A percentile compares a stretch with the other conserved stretches of the same genome.
Conservation (phyloP, 2,113 vertebrate genomes). For the Chaetorhynchus papuensis region DNA sequence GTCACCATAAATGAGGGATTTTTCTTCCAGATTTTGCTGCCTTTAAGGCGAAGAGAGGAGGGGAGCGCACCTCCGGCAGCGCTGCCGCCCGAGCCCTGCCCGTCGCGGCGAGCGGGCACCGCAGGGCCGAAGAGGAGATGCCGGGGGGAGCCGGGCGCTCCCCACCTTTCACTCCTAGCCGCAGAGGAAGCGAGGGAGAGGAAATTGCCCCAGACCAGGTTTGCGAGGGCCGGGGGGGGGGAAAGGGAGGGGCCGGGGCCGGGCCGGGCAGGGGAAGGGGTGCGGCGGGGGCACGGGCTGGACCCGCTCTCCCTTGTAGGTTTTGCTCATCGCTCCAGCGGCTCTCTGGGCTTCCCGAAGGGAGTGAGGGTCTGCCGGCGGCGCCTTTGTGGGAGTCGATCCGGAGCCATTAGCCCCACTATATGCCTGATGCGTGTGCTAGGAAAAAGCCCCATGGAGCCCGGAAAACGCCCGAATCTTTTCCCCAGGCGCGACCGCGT, state of each 20-base stretch:
- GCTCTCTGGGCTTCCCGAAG: background rate
- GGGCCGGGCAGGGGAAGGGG: background rate
- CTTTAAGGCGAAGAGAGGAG: slow-evolving; percentile 12
- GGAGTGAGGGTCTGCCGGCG: background rate
- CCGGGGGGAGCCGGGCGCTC: background rate
- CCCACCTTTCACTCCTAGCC: background rate
- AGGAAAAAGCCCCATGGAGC: background rate
- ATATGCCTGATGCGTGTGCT: rapidly evolving
- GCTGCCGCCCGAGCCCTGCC: background rate
- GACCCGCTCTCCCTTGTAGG: background rate
- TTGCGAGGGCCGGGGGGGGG: background rate
- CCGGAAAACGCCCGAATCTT: background rate
- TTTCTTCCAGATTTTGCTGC: slow-evolving; percentile 51
- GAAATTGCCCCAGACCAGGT: slow-evolving; percentile 51
- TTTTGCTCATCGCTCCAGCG: background rate
- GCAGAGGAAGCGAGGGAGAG: background rate
- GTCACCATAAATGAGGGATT: slow-evolving; percentile 68
- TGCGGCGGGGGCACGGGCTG: background rate
- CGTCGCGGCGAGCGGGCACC: background rate
- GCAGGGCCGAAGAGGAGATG: slow-evolving; percentile 4
- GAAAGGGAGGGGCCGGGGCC: background rate
- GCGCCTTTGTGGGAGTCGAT: background rate
- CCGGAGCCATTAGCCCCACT: background rate
- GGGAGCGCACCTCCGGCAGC: background rate
- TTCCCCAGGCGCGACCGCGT: background rate